phyloP scores from a whole-genome alignment of 2,888 invertebrate genomes.

The Drosophila colorata region DNA sequence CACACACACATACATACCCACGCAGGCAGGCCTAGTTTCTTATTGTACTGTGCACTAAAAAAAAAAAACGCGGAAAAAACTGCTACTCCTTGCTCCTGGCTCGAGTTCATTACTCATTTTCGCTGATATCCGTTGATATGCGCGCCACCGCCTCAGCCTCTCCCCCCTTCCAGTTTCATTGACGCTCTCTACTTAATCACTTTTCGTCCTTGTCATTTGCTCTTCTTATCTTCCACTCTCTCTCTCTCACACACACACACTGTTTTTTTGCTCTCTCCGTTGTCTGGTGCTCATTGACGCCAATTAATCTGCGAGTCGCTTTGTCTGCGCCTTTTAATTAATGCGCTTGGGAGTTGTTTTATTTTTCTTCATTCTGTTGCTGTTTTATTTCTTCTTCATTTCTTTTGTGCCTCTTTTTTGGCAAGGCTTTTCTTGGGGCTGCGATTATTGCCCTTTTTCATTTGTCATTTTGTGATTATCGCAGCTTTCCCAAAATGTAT shows the following conservation, averaged over 20 bases:
- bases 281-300: slow-evolving; percentile 70
- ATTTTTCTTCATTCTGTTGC: slow-evolving; percentile 13
- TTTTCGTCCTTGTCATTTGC: slow-evolving; percentile 49
- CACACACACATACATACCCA: slow-evolving; percentile 22
- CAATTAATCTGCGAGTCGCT: slow-evolving; percentile 79
- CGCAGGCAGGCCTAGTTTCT: slow-evolving; percentile 62
- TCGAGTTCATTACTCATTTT: slow-evolving; percentile 80
- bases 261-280: slow-evolving; percentile 27
- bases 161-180: slow-evolving; percentile 19
- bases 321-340: slow-evolving; percentile 80
- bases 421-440: slow-evolving; percentile 12
- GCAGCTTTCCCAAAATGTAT: slow-evolving; percentile 22
- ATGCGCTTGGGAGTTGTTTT: slow-evolving; percentile 68
- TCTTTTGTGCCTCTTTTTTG: slow-evolving; percentile 8
- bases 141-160: background rate
- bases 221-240: slow-evolving; percentile 9
- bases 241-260: slow-evolving; percentile 13
- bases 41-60: slow-evolving; percentile 57
- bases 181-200: slow-evolving; percentile 69
- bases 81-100: slow-evolving; percentile 29
- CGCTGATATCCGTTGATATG: slow-evolving; percentile 72
- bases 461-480: slow-evolving; percentile 47
- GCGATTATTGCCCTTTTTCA: slow-evolving; percentile 46
- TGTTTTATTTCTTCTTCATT: slow-evolving; percentile 11
- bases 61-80: slow-evolving; percentile 20